Evolutionary conservation across 2,888 invertebrate species (phyloP).

Genomic region (Agrenia bidenticulata): DNA sequence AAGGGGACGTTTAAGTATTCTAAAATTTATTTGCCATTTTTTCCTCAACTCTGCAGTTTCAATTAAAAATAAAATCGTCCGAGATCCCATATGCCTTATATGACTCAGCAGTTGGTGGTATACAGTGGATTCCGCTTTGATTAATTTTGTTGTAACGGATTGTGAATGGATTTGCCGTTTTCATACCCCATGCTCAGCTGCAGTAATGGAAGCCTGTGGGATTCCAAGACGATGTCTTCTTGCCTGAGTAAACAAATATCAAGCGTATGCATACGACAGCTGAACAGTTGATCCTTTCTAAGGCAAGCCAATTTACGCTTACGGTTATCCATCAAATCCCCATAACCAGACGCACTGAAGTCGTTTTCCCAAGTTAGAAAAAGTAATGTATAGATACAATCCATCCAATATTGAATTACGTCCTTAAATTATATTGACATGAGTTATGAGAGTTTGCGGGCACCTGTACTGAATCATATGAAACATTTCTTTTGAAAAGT

Average conservation of each 20-base stretch:
- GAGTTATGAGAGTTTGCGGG: too few relatives aligned
- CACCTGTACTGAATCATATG: too few relatives aligned
- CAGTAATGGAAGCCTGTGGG: constrained; percentile 13
- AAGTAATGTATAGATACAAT: too few relatives aligned
- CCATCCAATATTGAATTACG: too few relatives aligned
- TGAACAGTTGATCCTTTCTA: constrained; percentile 27
- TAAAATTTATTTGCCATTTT: neutral
- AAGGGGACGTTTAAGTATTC: constrained; percentile 19
- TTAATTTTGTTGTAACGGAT: constrained; percentile 4
- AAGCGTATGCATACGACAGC: constrained; percentile 1
- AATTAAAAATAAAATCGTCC: constrained; percentile 4
- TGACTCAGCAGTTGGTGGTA: too few relatives aligned
- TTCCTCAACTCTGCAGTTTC: constrained; percentile 3
- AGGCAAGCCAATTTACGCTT: constrained; percentile 41
- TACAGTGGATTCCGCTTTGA: neutral
- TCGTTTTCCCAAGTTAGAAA: too few relatives aligned
- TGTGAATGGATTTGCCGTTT: constrained; percentile 12
- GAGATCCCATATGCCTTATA: too few relatives aligned
- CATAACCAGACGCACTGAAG: too few relatives aligned
- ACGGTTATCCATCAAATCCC: constrained; percentile 33
- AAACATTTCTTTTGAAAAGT: too few relatives aligned
- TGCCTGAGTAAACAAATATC: neutral
- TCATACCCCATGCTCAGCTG: constrained; percentile 14
- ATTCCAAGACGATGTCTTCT: neutral
- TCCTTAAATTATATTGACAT: too few relatives aligned